Percentiles rank a stretch among this genome's conserved stretches.
These are phyloP conservation scores for Scomberomorus guttatus DNA, from an alignment of 2,797 vertebrate genomes.

Conservation along the genomic window DNA sequence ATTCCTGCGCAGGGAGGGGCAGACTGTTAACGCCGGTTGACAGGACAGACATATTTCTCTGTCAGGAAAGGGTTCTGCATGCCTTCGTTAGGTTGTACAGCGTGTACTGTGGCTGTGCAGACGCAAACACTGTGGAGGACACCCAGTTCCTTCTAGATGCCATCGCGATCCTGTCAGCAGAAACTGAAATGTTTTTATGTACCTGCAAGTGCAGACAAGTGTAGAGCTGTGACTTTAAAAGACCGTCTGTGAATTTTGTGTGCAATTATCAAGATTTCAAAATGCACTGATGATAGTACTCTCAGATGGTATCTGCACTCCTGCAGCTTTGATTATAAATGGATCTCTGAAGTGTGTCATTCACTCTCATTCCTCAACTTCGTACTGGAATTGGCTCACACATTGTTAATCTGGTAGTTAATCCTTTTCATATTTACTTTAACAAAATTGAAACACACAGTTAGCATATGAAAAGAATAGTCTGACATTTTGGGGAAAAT, in stretches of 20 bases:
- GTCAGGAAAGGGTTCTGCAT: constrained; percentile 67
- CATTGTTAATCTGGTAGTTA: background rate
- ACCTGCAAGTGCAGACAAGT: constrained; percentile 38
- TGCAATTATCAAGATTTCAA: constrained; percentile 39
- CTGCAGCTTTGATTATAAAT: background rate
- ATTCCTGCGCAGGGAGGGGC: constrained; percentile 63
- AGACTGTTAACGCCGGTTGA: constrained; percentile 63
- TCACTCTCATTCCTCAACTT: background rate
- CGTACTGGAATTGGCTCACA: background rate
- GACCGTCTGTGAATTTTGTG: constrained; percentile 16
- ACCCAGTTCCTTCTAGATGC: constrained; percentile 27
- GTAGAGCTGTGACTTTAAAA: background rate
- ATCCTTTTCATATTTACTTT: background rate
- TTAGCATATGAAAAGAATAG: background rate
- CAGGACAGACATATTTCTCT: constrained; percentile 68
- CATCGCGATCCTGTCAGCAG: constrained; percentile 17
- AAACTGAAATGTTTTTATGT: constrained; percentile 30
- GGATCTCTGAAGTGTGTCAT: background rate
- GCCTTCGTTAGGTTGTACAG: constrained; percentile 46
- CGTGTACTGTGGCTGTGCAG: constrained; percentile 35
- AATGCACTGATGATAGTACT: constrained; percentile 32
- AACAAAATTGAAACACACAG: background rate
- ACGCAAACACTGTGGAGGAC: constrained; percentile 23
- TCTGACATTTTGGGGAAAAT: background rate
- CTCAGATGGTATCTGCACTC: background rate